Base-by-base conservation (phyloP, 2,797 vertebrate genomes). In the Enteromius viviparus region DNA sequence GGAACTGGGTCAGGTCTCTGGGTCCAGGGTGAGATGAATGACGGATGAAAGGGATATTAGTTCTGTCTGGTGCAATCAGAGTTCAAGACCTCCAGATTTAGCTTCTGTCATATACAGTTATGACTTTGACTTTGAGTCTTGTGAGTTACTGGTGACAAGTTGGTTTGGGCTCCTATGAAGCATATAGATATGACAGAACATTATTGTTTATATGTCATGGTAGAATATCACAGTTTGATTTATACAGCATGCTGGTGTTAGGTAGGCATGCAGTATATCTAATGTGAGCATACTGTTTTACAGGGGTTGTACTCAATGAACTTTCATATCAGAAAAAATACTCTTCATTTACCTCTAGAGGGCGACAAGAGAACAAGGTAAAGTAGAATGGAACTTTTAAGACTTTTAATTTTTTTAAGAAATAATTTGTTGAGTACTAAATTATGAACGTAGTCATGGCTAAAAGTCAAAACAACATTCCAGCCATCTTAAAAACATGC, bases 1-100 rank as follows among this genome's bases (percentile, higher is more conserved):
- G 45, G 82, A 85, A 53, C 29, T 68, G 53, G 78, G 74, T 84
- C 70, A 82, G 60, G 47, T 29, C 62, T 34, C 49, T 55, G 66
- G 74, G 42, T 65, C 62, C 49, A 62, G 11, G 72, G 17, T 66
- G 55, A 75, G 82, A 81, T 80, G 26, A 82, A 65, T n/a, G 69
- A 40, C 37, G 26, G 74, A 84, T 80, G 71, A 26, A 60, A 34
- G 37, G 23, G 12, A 60, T 26, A 19, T 70, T 37, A 23, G 47
- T 82, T 47, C 34, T 42, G 10, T 60, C 4, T 37, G 14, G 12
- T 49, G 37, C 51, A 70, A 29, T 81, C 32, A 84, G 14, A 70
- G 75, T 6, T 76, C 60, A 76, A 79, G 4, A 29, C 53, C 12
- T 15, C 42, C 12, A 40, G 6, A 26, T 19, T 42, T 42, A 42